A percentile compares a stretch with the other conserved stretches of the same genome.
Conservation (phyloP, 1,140 invertebrate species). For the Lucilia sericata region DNA sequence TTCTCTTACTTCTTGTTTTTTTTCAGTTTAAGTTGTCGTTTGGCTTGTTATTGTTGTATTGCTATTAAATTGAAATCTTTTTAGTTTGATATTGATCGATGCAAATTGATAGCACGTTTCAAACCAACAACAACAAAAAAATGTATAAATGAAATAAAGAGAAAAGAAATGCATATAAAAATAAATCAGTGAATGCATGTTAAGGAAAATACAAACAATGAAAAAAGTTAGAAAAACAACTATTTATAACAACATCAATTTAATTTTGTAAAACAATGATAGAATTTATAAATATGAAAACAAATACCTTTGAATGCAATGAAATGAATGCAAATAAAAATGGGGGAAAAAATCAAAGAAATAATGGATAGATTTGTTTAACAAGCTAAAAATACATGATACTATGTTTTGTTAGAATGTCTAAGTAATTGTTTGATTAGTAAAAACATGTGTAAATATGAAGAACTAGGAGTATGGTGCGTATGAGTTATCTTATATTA, state of each 20-base stretch:
- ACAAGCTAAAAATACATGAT: no score
- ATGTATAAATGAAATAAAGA: background rate
- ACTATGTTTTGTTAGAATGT: no score
- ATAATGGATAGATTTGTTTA: background rate
- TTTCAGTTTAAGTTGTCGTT: conserved; percentile 25
- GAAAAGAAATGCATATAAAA: no score
- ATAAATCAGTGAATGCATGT: no score
- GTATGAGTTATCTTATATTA: no score
- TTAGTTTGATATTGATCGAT: conserved; percentile 40
- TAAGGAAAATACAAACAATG: background rate
- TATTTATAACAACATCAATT: background rate
- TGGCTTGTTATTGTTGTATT: conserved; percentile 38
- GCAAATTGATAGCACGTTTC: conserved; percentile 41
- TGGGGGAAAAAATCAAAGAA: background rate
- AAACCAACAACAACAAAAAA: conserved; percentile 19
- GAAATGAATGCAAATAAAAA: background rate
- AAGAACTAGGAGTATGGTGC: no score
- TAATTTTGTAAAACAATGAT: background rate
- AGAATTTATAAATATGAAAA: no score
- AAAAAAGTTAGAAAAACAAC: conserved; percentile 26
- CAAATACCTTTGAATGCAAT: background rate
- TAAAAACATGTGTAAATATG: no score
- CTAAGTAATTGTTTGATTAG: no score
- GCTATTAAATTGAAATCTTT: conserved; percentile 42
- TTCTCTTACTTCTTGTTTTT: background rate